Conservation (phyloP, 2,888 invertebrate genomes). For the Acrobasis suavella region DNA sequence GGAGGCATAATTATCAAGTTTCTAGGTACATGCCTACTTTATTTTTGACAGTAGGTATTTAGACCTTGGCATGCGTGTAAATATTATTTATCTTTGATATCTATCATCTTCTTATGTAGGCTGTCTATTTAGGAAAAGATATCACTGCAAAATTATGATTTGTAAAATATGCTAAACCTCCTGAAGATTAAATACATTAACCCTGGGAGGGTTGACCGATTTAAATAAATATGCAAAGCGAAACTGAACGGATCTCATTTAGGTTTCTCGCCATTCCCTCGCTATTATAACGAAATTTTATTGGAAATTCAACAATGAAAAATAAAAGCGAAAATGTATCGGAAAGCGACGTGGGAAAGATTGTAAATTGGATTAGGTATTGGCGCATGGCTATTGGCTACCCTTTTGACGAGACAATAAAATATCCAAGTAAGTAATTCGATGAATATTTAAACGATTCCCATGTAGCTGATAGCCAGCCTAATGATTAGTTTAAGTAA, state of each 20-base stretch:
- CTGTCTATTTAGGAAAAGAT: not conserved
- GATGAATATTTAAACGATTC: not conserved
- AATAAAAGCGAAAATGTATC: constrained; percentile 23
- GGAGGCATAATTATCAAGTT: too few relatives aligned
- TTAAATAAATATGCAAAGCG: constrained; percentile 31
- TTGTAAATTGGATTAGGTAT: constrained; percentile 24
- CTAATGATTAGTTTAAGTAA: not conserved
- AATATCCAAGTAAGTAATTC: not conserved
- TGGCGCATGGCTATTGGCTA: not conserved
- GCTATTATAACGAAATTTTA: constrained; percentile 23
- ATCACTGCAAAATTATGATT: not conserved
- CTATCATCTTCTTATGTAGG: not conserved
- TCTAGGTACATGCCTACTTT: too few relatives aligned
- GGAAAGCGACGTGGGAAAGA: constrained; percentile 9
- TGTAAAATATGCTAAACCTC: constrained; percentile 27
- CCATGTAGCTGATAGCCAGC: not conserved
- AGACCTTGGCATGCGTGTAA: too few relatives aligned
- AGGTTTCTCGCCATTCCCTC: constrained; percentile 5
- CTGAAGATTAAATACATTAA: constrained; percentile 25
- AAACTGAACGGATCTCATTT: constrained; percentile 24
- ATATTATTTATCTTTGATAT: too few relatives aligned
- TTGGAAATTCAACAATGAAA: constrained; percentile 23
- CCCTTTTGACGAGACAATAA: not conserved
- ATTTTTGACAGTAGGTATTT: too few relatives aligned
- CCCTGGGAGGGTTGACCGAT: constrained; percentile 24